phyloP scores from a whole-genome alignment of 2,797 vertebrate species.

The Alca torda region DNA sequence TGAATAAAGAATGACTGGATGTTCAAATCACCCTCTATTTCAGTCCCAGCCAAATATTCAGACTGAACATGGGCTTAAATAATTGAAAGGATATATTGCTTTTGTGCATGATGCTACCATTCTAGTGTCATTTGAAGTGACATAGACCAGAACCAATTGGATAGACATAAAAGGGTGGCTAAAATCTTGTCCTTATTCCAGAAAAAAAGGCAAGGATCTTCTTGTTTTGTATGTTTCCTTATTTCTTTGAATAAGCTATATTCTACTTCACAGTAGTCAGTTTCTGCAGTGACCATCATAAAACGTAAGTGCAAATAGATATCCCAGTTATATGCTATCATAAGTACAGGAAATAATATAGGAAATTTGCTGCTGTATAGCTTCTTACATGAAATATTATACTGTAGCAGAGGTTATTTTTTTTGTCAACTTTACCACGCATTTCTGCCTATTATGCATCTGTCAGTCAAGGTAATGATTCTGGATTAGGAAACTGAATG shows the following conservation, averaged over 20 bases:
- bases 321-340: background rate
- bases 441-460: background rate
- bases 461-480: background rate
- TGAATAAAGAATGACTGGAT: background rate
- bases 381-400: background rate
- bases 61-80: background rate
- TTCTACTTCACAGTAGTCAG: background rate
- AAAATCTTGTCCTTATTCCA: background rate
- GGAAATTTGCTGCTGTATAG: background rate
- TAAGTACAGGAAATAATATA: background rate
- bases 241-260: background rate
- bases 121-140: background rate
- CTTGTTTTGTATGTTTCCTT: background rate
- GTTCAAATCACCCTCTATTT: background rate
- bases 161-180: background rate
- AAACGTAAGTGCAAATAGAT: constrained; percentile 5
- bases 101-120: background rate
- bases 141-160: background rate
- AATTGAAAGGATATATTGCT: background rate
- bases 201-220: background rate
- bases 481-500: background rate
- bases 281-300: background rate
- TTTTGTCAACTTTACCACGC: background rate
- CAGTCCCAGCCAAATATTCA: background rate
- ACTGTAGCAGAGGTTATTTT: background rate